These are phyloP conservation scores for Lacanobia oleracea DNA, from an alignment of 2,888 invertebrate genomes.

Conservation along the genomic window DNA sequence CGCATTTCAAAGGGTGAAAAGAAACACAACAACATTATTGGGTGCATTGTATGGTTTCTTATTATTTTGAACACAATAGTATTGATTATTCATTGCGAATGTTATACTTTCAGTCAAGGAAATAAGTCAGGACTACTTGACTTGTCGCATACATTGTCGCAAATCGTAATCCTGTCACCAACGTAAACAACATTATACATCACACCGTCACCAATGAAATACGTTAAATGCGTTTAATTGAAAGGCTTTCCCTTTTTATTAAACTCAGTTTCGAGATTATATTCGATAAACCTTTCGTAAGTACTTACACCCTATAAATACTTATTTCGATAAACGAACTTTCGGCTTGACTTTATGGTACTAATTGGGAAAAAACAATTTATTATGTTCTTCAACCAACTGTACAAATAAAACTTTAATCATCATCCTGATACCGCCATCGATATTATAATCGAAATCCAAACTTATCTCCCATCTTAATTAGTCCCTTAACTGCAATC, in stretches of 20 bases:
- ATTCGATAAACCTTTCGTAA: background rate
- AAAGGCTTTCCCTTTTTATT: too few species aligned
- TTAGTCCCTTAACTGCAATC: conserved; percentile 39
- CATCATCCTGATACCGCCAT: conserved; percentile 31
- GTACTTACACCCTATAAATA: background rate
- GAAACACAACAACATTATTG: conserved; percentile 21
- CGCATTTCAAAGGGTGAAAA: conserved; percentile 24
- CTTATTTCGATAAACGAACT: background rate
- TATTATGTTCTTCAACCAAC: conserved; percentile 20
- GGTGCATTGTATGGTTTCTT: background rate
- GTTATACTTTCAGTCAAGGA: background rate
- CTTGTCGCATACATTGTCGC: too few species aligned
- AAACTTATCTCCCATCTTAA: conserved; percentile 54
- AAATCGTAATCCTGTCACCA: too few species aligned
- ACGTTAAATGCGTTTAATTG: too few species aligned
- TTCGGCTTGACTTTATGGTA: background rate
- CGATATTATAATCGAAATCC: conserved; percentile 27
- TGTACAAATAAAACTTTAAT: conserved; percentile 43
- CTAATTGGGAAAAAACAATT: conserved; percentile 25
- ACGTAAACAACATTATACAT: too few species aligned
- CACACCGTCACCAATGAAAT: too few species aligned
- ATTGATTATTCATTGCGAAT: background rate
- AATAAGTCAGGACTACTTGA: too few species aligned
- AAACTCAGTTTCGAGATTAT: conserved; percentile 15
- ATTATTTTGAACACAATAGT: background rate